phyloP scores from a whole-genome alignment of 2,113 vertebrate genomes.

The Prunella himalayana region DNA sequence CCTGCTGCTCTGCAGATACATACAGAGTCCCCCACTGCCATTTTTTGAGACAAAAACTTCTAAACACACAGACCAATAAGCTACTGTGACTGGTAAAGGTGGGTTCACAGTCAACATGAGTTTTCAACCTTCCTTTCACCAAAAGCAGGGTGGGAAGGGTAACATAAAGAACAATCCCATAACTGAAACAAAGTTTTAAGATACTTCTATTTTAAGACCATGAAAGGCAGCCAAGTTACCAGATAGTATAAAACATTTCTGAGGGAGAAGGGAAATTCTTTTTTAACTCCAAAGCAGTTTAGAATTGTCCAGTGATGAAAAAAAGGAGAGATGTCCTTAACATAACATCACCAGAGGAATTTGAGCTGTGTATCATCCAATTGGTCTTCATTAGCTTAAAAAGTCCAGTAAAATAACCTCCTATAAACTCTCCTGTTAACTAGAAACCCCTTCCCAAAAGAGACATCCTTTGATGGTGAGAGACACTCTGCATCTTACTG shows the following conservation, averaged over 20 bases:
- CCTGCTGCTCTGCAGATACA: not conserved
- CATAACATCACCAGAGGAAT: not conserved
- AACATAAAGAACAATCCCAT: not conserved
- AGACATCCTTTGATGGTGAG: not conserved
- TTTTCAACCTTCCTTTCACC: not conserved
- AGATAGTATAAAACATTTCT: not conserved
- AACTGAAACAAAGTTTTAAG: not conserved
- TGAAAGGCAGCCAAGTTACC: not conserved
- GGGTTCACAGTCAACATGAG: not conserved
- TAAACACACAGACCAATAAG: not conserved
- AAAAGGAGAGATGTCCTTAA: not conserved
- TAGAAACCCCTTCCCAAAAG: not conserved
- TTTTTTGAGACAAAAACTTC: not conserved
- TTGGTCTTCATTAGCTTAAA: not conserved
- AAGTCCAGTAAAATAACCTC: not conserved
- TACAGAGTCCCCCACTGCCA: not conserved
- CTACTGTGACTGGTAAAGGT: not conserved
- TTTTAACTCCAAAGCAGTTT: not conserved
- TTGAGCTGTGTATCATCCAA: not conserved
- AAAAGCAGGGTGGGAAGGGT: fast-evolving
- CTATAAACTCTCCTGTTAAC: not conserved
- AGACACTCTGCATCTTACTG: not conserved
- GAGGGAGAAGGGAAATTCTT: not conserved
- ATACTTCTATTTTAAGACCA: not conserved
- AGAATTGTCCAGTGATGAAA: not conserved